phyloP scores from a whole-genome alignment of 2,797 vertebrate genomes.

The Sarcophilus harrisii region DNA sequence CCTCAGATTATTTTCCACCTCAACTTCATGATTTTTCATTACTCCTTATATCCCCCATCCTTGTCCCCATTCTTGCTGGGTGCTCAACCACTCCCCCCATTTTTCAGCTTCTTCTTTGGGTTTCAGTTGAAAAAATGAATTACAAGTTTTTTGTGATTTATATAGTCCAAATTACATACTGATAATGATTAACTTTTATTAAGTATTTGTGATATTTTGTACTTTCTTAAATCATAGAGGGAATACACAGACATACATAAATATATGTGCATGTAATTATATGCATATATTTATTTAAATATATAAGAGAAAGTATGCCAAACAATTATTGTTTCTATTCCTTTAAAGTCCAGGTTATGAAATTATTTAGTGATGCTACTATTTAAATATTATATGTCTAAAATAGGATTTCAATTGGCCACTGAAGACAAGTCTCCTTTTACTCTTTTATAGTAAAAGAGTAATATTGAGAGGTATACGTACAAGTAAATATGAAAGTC shows the following conservation, averaged over 20 bases:
- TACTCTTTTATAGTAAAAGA: background rate
- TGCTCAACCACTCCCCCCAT: background rate
- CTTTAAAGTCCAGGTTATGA: background rate
- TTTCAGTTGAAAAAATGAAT: background rate
- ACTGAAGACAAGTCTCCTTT: background rate
- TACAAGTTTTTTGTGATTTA: background rate
- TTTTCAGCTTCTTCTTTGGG: background rate
- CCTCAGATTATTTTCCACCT: background rate
- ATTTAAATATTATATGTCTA: background rate
- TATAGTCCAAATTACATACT: background rate
- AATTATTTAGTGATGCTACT: background rate
- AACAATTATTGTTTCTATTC: background rate
- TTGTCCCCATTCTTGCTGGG: background rate
- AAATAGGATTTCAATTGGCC: conserved; percentile 8
- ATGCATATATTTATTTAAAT: no score
- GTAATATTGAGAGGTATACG: background rate
- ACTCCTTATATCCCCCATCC: background rate
- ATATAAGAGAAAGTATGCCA: background rate
- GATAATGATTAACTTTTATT: background rate
- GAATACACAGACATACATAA: no score
- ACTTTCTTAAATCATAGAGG: background rate
- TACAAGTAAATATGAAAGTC: background rate
- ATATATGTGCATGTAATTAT: no score
- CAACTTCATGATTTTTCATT: background rate
- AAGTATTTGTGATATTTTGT: background rate